phyloP scores from a whole-genome alignment of 1,140 invertebrate species.

The Cyclina sinensis region DNA sequence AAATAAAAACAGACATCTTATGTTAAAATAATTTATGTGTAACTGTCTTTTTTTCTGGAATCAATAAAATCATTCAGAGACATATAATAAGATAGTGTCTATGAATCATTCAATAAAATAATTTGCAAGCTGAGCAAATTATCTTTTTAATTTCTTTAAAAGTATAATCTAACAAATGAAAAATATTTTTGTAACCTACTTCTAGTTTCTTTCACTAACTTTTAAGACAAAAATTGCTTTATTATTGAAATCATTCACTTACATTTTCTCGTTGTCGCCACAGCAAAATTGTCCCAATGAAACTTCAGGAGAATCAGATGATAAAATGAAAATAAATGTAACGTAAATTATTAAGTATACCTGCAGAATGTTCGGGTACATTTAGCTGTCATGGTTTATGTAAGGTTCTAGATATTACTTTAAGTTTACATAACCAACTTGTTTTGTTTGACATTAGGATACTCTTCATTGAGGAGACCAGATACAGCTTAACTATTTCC shows the following conservation, averaged over 20 bases:
- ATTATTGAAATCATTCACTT: not conserved
- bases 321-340: not conserved
- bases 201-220: too few species aligned
- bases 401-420: not conserved
- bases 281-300: not conserved
- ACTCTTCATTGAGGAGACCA: not conserved
- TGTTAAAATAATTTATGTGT: too few species aligned
- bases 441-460: not conserved
- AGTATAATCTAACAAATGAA: not conserved
- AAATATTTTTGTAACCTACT: not conserved
- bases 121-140: too few species aligned
- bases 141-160: not conserved
- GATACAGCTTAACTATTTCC: too few species aligned
- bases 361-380: conserved; percentile 1
- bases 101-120: too few species aligned
- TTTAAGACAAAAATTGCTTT: too few species aligned
- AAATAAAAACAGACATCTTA: not conserved
- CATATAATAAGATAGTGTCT: not conserved
- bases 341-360: not conserved
- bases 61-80: not conserved
- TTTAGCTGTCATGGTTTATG: conserved; percentile 5
- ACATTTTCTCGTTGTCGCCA: too few species aligned
- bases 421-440: not conserved
- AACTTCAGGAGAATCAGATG: not conserved
- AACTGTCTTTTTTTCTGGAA: not conserved